phyloP scores from a whole-genome alignment of 2,797 vertebrate species.

The Kryptolebias ocellatus region DNA sequence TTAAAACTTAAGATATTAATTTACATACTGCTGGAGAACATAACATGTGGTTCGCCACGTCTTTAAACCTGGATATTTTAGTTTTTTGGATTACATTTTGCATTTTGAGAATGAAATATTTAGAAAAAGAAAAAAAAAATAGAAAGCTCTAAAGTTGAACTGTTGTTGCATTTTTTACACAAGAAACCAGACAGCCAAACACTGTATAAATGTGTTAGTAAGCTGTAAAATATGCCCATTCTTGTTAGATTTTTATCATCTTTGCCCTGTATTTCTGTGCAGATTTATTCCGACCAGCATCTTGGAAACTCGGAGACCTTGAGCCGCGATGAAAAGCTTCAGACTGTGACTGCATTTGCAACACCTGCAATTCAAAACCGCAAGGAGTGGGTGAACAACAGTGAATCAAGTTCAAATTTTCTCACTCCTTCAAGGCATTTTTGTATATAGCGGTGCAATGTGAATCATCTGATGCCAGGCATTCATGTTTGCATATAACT shows the following conservation, averaged over 20 bases:
- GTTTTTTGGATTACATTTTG: neutral
- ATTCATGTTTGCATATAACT: neutral
- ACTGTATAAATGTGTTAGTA: conserved; percentile 6
- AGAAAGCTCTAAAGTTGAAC: neutral
- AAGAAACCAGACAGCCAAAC: neutral
- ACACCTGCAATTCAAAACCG: conserved; percentile 25
- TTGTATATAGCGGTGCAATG: conserved; percentile 42
- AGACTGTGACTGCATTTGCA: conserved; percentile 12
- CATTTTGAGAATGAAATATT: neutral
- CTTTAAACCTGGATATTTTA: no score
- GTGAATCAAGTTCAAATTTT: conserved; percentile 9
- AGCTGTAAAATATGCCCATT: conserved; percentile 6
- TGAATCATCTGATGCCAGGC: conserved; percentile 22
- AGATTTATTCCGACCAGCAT: conserved; percentile 22
- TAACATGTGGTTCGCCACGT: no score
- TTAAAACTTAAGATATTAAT: neutral
- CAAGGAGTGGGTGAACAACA: conserved; percentile 23
- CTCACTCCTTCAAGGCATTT: conserved; percentile 17
- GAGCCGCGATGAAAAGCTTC: conserved; percentile 39
- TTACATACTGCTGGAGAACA: neutral
- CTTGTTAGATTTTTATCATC: conserved; percentile 5
- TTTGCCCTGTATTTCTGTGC: conserved; percentile 10
- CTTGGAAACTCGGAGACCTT: conserved; percentile 44
- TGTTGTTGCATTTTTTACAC: neutral
- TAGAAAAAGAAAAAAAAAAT: neutral